Evolutionary conservation across 2,797 vertebrate genomes (phyloP), one percentile per base, ranked within the genome.

Genomic region (Oreortyx pictus): DNA sequence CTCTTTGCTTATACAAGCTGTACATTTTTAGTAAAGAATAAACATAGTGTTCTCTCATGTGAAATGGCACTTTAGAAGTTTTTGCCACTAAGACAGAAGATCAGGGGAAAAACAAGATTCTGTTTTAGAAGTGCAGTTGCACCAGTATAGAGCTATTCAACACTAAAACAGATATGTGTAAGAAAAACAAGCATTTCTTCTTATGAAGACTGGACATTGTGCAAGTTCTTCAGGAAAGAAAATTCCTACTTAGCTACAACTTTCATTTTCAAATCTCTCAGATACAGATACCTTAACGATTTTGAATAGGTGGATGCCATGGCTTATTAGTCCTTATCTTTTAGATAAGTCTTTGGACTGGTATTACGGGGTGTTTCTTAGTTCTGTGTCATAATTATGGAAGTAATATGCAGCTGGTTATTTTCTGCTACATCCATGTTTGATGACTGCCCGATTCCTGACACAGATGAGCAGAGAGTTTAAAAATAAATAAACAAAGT

Each of bases 371-470:
- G 23, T 68, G 35, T 84, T 85, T 59, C 24, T 52, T 61, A 46
- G 37, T 46, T 57, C 35, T n/a, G 39, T 47, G 50, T 52, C 4
- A 1, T 76, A 43, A 47, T 31, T 54, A 57, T 61, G 71, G 33
- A 33, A 65, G 44, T 37, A 15, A 3, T 29, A 16, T 6, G 29
- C 52, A 24, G 25, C 72, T 41, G 13, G 24, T 44, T 37, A 23
- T 47, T 79, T 49, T 64, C 14, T 70, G 1, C 59, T 56, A 2
- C 1, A 3, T 43, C 23, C 6, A 0, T 37, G 11, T 25, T 33
- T 33, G 52, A 15, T 33, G 70, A 27, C 19, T 52, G 18, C 25
- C 52, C 66, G 41, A 73, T 64, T 56, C 77, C 78, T 84, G 56
- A 39, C 47, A 6, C 62, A 71, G 49, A 67, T 86, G 67, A 50